Base-by-base conservation (phyloP, 2,888 invertebrate species). In the Molorchus minor region DNA sequence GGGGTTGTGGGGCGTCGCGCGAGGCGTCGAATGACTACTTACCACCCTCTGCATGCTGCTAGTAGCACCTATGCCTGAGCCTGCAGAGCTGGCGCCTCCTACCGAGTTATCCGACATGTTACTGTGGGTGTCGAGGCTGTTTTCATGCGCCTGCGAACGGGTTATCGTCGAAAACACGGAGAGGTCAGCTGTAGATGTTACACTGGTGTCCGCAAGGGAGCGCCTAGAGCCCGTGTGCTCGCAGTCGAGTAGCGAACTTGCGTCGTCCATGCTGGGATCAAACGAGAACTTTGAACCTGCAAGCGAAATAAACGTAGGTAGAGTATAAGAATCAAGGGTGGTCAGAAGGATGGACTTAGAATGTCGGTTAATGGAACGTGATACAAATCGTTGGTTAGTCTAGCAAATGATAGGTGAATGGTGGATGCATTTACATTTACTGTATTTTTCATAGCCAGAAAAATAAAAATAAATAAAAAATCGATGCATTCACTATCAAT, bases 141-240 rank as follows among this genome's bases (percentile, higher is more conserved):
- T 89, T 78, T 90, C 90, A 55, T 88, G 86, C 38, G 87, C 88
- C 75, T 90, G 90, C 8, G 89, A 90, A 52, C 88, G 84, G 8
- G 88, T 90, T 72, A 88, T 87, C 58, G 84, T 84, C 15, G 90
- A 90, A 81, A 92, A 90, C 65, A 92, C 90, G 70, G 91, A 91
- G 58, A 92, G 83, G 78, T 92, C 92, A 0, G 92, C 92, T 0
- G 92, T 92, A 47, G 92, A 92, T 21, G 92, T 93, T 51, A 92
- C 90, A 71, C 91, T 91, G 16, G 92, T 93, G 77, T 92, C 92
- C 13, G 92, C 92, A 60, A 93, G 82, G 47, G 92, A 93, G 52
- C 91, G 87, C 55, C 91, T 85, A 13, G 92, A 92, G 19, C 92
- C 90, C 59, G 85, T 84, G 59, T 84, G 84, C 36, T 82, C 81